Evolutionary conservation across 2,797 vertebrate genomes (phyloP), one percentile per base, ranked within the genome.

Genomic region (Notolepis coatsorum): DNA sequence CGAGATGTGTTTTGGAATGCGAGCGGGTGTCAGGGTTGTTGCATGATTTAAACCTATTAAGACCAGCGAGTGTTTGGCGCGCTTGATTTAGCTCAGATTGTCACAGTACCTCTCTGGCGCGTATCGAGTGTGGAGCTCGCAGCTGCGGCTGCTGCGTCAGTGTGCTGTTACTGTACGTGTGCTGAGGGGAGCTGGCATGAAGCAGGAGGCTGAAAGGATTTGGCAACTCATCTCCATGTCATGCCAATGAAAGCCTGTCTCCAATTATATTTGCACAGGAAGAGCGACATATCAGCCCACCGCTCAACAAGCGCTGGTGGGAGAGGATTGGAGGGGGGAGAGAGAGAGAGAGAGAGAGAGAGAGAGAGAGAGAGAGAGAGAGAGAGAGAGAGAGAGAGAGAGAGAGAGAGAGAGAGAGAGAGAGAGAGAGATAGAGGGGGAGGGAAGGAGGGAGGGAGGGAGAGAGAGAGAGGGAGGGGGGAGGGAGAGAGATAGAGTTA

Each of bases 141-240:
- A 13, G 55, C 66, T 65, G 75, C 71, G 49, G 80, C 65, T 67
- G 64, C 76, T 66, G 66, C 48, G 7, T 80, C 77, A 68, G 55
- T 45, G 53, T 17, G 57, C 65, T 15, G 65, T 46, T n/a, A 24
- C 68, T 53, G 61, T 62, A 70, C 27, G 4, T 46, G 54, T 68
- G 58, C 69, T 23, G 67, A 75, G 75, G 59, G 53, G 66, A 74
- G 71, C 28, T 33, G 62, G 70, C 75, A 74, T 79, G 51, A 24
- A 82, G 79, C 79, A n/a, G 63, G 65, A 73, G 78, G 76, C 78
- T 85, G 82, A 87, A 80, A 85, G 84, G 85, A 90, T 90, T 86
- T 88, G 82, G 84, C 80, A 88, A 83, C 86, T 89, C 88, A 89
- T 89, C 84, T 84, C 84, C 81, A 83, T 88, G 86, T 88, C 86